phyloP scores from a whole-genome alignment of 2,113 vertebrate genomes.

The Balaenoptera acutorostrata region DNA sequence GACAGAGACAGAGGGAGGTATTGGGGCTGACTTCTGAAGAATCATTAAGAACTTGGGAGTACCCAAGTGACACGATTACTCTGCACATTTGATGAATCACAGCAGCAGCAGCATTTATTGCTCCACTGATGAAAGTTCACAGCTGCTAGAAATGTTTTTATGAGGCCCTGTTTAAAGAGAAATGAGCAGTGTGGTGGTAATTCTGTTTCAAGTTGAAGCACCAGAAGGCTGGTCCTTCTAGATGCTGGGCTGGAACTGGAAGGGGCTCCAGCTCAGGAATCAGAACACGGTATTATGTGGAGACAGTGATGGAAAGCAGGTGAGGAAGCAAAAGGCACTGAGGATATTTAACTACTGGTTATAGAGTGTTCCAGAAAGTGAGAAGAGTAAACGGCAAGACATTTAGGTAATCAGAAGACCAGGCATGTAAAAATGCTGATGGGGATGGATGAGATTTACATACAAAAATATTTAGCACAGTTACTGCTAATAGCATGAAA shows the following conservation, averaged over 20 bases:
- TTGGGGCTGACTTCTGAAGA: not conserved
- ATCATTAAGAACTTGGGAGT: not conserved
- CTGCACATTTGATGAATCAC: not conserved
- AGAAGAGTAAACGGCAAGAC: not conserved
- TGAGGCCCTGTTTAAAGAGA: not conserved
- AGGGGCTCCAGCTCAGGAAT: not conserved
- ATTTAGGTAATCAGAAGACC: not conserved
- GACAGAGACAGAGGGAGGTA: not conserved
- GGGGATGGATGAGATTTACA: not conserved
- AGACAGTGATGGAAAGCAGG: not conserved
- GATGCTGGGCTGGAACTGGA: not conserved
- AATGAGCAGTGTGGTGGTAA: not conserved
- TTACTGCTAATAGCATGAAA: slow-evolving; percentile 15
- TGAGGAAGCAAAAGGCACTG: not conserved
- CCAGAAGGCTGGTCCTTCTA: not conserved
- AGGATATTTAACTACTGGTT: not conserved
- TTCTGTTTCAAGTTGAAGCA: not conserved
- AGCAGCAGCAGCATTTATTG: not conserved
- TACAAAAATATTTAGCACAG: not conserved
- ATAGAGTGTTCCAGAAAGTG: not conserved
- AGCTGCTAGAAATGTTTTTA: slow-evolving; percentile 8
- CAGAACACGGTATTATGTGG: not conserved
- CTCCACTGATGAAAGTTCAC: not conserved
- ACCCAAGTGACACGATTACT: not conserved
- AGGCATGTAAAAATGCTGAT: not conserved